Base-by-base conservation (phyloP, 1,140 invertebrate species). In the Drosophila littoralis region DNA sequence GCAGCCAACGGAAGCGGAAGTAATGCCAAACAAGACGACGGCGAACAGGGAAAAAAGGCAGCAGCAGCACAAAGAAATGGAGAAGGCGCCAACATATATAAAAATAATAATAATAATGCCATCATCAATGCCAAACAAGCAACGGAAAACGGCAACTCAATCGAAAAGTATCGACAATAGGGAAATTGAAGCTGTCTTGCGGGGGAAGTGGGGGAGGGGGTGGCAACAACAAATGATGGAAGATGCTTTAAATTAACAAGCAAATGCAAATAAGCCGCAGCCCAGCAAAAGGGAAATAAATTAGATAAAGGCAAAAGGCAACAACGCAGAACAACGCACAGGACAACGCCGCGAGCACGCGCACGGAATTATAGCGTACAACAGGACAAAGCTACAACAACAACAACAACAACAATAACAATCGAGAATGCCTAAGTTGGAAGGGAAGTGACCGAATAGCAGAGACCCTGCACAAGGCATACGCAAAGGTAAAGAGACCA, bases 211-310 rank as follows among this genome's bases (percentile, higher is more conserved):
- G 12, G 28, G 10, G 22, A 28, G 22, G 9, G 8, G 4, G 8
- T 13, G 57, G 50, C 48, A 79, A 40, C 84, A 80, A 89, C 84
- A 88, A 88, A 88, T 90, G 82, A 91, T 80, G 72, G 73, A 89
- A 91, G 88, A 91, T 91, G 83, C 81, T 84, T 79, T 75, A 91
- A 91, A 91, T 91, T 88, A 90, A 90, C 80, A 91, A 82, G 68
- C 68, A 85, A 79, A 81, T 81, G 79, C 79, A 81, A 81, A 84
- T 81, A 81, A 81, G 81, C 72, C 35, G 38, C 52, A 65, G 76
- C 68, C 45, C 22, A 28, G 5, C 4, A 63, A 70, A 65, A 72
- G 54, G 55, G 52, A 84, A 88, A 91, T 89, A 91, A 91, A 91
- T 91, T 77, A 91, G 89, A 91, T 91, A 79, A 81, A 79, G 65